phyloP scores from a whole-genome alignment of 2,113 vertebrate genomes.

The Ctenomys sociabilis region DNA sequence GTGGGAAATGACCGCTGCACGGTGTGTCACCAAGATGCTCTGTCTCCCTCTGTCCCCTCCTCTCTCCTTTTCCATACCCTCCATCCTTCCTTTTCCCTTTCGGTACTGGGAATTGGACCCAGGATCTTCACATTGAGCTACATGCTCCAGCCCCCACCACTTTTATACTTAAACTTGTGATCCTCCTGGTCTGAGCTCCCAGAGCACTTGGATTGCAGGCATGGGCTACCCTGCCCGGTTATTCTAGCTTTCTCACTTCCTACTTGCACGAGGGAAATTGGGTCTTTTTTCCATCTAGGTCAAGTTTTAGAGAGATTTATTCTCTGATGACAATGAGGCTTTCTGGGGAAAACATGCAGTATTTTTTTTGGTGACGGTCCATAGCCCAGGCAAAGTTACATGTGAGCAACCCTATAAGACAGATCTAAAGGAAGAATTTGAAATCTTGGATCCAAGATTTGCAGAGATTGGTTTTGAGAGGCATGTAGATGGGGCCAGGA shows the following conservation, averaged over 20 bases:
- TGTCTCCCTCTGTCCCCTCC: background rate
- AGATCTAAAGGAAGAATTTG: constrained; percentile 95
- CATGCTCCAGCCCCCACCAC: rapidly evolving
- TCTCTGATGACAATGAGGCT: constrained; percentile 11
- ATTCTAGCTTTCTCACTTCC: background rate
- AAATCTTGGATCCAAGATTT: constrained; percentile 90
- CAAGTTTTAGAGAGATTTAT: background rate
- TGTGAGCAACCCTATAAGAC: constrained; percentile 94
- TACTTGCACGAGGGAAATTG: background rate
- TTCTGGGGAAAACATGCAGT: background rate
- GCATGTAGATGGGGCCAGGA: no score
- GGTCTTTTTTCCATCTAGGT: constrained; percentile 13
- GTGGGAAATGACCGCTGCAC: background rate
- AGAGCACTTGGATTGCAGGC: background rate
- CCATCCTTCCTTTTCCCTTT: background rate
- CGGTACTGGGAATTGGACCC: background rate
- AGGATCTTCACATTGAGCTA: background rate
- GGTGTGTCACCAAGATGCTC: background rate
- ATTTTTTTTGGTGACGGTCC: background rate
- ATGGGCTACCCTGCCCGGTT: background rate
- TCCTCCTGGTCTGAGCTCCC: background rate
- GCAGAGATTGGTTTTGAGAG: constrained; percentile 88
- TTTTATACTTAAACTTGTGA: background rate
- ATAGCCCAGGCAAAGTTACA: constrained; percentile 89
- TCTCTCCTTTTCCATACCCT: background rate